Conservation (phyloP, 2,113 vertebrate species). For the Stegastes partitus region DNA sequence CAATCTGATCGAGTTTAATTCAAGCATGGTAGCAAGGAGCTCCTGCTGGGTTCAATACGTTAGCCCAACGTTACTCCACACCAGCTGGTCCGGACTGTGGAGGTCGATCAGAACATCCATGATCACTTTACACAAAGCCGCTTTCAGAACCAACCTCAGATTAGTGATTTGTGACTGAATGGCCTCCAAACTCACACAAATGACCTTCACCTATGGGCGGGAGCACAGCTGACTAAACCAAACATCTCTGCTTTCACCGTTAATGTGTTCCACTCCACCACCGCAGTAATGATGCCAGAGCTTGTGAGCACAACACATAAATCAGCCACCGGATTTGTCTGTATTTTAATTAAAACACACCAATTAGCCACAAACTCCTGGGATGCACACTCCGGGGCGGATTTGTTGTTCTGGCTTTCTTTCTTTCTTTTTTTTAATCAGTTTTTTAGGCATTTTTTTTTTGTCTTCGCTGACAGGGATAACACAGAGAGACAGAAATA, state of each 20-base stretch:
- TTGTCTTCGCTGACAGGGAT: no score
- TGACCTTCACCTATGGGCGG: background rate
- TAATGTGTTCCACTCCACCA: background rate
- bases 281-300: background rate
- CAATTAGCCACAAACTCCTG: background rate
- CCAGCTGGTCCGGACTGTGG: no score
- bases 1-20: no score
- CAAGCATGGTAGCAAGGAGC: no score
- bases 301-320: rapidly evolving
- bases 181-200: background rate
- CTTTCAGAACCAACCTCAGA: background rate
- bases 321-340: background rate
- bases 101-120: no score
- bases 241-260: background rate
- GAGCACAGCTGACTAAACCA: background rate
- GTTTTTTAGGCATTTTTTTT: background rate
- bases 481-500: no score
- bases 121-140: background rate
- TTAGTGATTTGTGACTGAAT: background rate
- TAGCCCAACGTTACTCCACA: no score
- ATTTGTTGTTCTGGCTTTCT: background rate
- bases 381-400: background rate
- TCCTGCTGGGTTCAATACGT: no score
- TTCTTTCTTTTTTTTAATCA: background rate
- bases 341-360: conserved; percentile 2